phyloP scores from a whole-genome alignment of 2,113 vertebrate species.

The Lepus americanus region DNA sequence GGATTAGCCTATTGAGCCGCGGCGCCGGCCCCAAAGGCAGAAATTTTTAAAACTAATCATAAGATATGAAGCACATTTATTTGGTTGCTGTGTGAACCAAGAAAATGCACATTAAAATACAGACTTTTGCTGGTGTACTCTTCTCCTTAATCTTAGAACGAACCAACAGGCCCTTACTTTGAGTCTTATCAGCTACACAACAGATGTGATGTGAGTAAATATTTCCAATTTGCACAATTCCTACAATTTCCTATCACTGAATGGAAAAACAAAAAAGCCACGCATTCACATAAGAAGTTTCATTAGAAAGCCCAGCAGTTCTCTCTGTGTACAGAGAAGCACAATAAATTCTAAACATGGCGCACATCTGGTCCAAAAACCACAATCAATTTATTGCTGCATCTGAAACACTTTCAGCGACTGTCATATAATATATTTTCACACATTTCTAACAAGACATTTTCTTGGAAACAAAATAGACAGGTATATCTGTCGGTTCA shows the following conservation, averaged over 20 bases:
- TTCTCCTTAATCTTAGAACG: conserved; percentile 3
- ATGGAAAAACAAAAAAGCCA: conserved; percentile 48
- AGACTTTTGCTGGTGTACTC: background rate
- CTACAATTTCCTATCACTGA: conserved; percentile 75
- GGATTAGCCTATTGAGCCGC: too few species aligned
- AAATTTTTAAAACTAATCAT: background rate
- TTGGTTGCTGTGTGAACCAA: background rate
- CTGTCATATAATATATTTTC: conserved; percentile 89
- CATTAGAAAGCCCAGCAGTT: conserved; percentile 82
- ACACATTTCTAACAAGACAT: conserved; percentile 88
- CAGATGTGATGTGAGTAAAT: conserved; percentile 47
- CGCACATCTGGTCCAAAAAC: conserved; percentile 88
- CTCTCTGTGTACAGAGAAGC: conserved; percentile 83
- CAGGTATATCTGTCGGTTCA: conserved; percentile 89
- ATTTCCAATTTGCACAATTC: conserved; percentile 65
- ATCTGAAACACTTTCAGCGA: conserved; percentile 88
- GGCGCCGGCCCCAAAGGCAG: background rate
- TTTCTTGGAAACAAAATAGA: conserved; percentile 88
- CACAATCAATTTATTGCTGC: conserved; percentile 87
- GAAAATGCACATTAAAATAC: background rate
- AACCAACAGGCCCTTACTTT: conserved; percentile 54
- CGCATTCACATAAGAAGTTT: conserved; percentile 79
- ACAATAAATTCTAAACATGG: conserved; percentile 87
- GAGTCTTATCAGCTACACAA: conserved; percentile 61
- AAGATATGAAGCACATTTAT: conserved; percentile 6